phyloP scores from a whole-genome alignment of 2,113 vertebrate genomes.

The Galeopterus variegatus region DNA sequence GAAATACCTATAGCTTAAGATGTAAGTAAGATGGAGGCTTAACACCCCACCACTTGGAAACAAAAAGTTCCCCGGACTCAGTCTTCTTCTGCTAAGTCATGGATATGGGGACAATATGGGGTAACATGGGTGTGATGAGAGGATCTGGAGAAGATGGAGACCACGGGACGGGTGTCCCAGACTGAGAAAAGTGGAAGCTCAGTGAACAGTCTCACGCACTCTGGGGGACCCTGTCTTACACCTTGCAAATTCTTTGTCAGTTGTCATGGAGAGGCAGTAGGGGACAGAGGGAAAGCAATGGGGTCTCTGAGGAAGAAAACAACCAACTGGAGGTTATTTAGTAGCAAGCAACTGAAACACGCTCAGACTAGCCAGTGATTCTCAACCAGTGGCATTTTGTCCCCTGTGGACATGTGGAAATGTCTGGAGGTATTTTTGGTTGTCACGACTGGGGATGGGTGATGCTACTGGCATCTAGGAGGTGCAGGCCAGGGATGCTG shows the following conservation, averaged over 20 bases:
- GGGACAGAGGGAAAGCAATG: background rate
- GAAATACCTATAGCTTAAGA: constrained; percentile 61
- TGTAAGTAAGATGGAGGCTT: background rate
- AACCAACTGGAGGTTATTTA: background rate
- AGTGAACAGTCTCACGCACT: fast-evolving
- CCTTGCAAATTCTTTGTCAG: background rate
- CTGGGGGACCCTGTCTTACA: no score
- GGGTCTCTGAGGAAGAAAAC: background rate
- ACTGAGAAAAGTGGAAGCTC: background rate
- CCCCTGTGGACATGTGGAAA: fast-evolving
- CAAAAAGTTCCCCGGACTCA: background rate
- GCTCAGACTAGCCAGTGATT: background rate
- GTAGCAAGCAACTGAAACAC: background rate
- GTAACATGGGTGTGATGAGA: background rate
- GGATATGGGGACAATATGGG: background rate
- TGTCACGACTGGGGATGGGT: background rate
- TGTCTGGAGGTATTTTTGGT: background rate
- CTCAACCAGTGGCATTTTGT: background rate
- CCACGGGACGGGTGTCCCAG: no score
- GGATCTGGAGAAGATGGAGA: background rate
- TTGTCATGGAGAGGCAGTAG: background rate
- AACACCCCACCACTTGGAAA: background rate
- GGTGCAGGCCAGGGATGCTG: background rate
- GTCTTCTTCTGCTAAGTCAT: background rate
- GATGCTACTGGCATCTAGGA: background rate